Base-by-base conservation (phyloP, 2,797 vertebrate genomes). In the Micropoecilia bifurca region DNA sequence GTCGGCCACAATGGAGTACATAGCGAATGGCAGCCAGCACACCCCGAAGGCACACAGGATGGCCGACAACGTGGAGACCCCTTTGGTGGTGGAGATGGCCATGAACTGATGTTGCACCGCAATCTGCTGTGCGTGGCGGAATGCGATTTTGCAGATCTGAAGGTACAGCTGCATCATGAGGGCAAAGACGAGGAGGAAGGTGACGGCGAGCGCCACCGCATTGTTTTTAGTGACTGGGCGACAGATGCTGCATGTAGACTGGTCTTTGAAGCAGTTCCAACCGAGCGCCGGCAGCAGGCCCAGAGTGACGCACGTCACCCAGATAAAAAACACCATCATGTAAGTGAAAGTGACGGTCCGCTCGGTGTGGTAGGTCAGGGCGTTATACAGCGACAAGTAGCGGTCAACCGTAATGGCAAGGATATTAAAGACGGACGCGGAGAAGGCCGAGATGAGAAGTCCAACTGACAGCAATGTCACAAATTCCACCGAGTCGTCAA, bases 151-250 rank as follows among this genome's bases (percentile, higher is more conserved):
- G 95, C 97, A 98, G 93, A 98, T 98, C 84, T 97, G 97, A 83
- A 97, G 95, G 94, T 98, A 97, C 33, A 98, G 96, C 95, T 98
- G 97, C 96, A 97, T 95, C 95, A 98, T 97, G 61, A 98, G 94
- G 55, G 96, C 97, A 61, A 98, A 97, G 73, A 98, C 96, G 6
- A 98, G 95, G 71, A 98, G 94, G 91, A 97, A 97, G 81, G 96
- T 93, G 76, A 96, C 96, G 18, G 97, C 96, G 77, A 98, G 93
- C 33, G 95, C 96, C 48, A 97, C 96, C 0, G 97, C 97, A 87
- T 98, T 96, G 95, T 93, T 96, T 88, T 96, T 96, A 92, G 97
- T 97, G 89, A 98, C 95, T 0, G 97, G 97, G 16, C 96, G 91
- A 83, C 97, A 96, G 66, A 98, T 91, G 91, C 97, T 98, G 96